These are phyloP conservation scores for Bubo bubo DNA, from an alignment of 2,113 vertebrate species.

Conservation along the genomic window DNA sequence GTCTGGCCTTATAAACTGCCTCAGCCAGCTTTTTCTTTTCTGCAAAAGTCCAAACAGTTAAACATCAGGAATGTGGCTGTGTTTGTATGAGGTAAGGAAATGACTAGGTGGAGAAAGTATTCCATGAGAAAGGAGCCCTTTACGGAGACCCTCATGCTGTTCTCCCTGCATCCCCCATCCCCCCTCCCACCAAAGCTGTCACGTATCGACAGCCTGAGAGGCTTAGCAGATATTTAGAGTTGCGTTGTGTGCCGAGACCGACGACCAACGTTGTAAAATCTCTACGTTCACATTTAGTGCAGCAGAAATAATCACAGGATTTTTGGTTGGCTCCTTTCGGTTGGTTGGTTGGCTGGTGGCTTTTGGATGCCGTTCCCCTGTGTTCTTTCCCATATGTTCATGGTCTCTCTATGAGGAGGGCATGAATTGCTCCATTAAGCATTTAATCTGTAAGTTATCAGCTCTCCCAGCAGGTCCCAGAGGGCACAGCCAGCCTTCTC, in stretches of 20 bases:
- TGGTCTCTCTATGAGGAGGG: background rate
- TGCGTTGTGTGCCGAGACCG: background rate
- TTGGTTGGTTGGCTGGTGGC: background rate
- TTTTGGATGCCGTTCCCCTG: background rate
- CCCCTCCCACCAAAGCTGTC: background rate
- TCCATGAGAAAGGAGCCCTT: conserved; percentile 40
- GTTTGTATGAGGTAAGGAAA: conserved; percentile 52
- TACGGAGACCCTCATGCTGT: background rate
- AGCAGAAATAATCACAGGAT: background rate
- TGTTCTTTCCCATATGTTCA: accelerated
- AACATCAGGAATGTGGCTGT: conserved; percentile 50
- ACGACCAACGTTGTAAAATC: accelerated
- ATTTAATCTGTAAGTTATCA: background rate
- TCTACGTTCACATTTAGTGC: background rate
- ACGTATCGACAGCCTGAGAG: background rate
- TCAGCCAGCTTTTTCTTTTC: conserved; percentile 34
- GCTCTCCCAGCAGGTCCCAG: background rate
- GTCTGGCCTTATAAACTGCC: conserved; percentile 34
- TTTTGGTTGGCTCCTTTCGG: background rate
- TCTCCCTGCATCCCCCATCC: background rate
- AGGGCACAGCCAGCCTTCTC: background rate
- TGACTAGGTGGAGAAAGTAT: conserved; percentile 56
- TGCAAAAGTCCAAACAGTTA: conserved; percentile 45
- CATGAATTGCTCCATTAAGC: background rate
- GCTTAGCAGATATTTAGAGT: background rate